phyloP scores from a whole-genome alignment of 2,797 vertebrate genomes.

The Leuciscus waleckii region DNA sequence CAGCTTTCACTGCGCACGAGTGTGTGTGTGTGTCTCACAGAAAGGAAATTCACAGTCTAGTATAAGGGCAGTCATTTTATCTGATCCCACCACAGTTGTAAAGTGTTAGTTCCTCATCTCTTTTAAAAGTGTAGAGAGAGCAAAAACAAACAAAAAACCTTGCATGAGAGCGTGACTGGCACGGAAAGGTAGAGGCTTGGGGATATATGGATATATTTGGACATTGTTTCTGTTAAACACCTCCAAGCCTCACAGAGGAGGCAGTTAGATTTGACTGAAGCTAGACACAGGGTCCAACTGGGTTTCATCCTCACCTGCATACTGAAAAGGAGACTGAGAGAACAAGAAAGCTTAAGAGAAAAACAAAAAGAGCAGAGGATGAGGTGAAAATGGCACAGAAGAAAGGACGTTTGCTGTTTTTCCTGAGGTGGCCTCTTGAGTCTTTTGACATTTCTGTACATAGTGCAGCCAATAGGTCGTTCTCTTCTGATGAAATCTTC shows the following conservation, averaged over 20 bases:
- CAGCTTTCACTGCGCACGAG: too few relatives aligned
- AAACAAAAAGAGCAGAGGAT: constrained; percentile 16
- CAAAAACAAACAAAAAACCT: constrained; percentile 16
- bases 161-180: constrained; percentile 5
- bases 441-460: constrained; percentile 2
- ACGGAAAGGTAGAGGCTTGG: not conserved
- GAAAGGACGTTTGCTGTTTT: not conserved
- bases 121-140: constrained; percentile 19
- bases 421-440: constrained; percentile 10
- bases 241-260: constrained; percentile 5
- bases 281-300: constrained; percentile 14
- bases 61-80: not conserved
- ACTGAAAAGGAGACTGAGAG: not conserved
- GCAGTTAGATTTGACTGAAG: constrained; percentile 22
- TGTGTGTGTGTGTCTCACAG: too few relatives aligned
- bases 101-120: not conserved
- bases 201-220: constrained; percentile 12
- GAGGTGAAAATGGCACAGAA: not conserved
- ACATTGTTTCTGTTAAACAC: constrained; percentile 36
- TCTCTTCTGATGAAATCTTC: not conserved
- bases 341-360: not conserved
- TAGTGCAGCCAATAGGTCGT: not conserved
- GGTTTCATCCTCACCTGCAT: constrained; percentile 26
- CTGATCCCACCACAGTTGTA: not conserved
- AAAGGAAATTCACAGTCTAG: not conserved